These are phyloP conservation scores for Nephrocerus scutellatus DNA, from an alignment of 2,888 invertebrate genomes.

Conservation along the genomic window DNA sequence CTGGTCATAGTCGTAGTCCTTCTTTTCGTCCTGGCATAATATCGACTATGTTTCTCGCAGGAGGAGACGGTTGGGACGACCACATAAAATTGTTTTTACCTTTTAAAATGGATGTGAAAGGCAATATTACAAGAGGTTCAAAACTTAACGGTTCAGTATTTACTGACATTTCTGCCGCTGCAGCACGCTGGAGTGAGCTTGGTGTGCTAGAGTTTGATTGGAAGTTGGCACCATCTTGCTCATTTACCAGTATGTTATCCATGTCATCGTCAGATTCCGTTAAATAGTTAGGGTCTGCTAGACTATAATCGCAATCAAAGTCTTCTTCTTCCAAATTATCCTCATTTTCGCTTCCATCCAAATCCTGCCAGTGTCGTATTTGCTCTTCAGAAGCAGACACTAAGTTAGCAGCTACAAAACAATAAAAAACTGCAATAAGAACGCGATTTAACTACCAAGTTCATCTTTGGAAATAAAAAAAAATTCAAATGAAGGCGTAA, in stretches of 20 bases:
- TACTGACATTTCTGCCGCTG: background rate
- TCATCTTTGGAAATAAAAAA: no score
- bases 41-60: no score
- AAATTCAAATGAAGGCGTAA: no score
- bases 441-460: no score
- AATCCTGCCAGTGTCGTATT: conserved; percentile 10
- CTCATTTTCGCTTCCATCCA: conserved; percentile 13
- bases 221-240: conserved; percentile 8
- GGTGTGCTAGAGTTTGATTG: conserved; percentile 2
- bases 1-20: no score
- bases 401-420: no score
- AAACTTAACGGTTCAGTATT: no score
- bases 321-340: conserved; percentile 15
- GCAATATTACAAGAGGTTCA: conserved; percentile 12
- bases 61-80: no score
- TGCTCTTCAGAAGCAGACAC: no score
- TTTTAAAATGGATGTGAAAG: conserved; percentile 5
- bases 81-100: no score
- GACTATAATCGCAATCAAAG: conserved; percentile 16
- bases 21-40: no score
- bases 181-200: conserved; percentile 3
- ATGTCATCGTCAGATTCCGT: conserved; percentile 11
- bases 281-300: conserved; percentile 9
- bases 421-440: no score
- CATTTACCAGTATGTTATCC: conserved; percentile 12